A percentile compares a stretch with the other conserved stretches of the same genome.
phyloP scores from a whole-genome alignment of 2,888 invertebrate genomes.

The Nectonema munidae region DNA sequence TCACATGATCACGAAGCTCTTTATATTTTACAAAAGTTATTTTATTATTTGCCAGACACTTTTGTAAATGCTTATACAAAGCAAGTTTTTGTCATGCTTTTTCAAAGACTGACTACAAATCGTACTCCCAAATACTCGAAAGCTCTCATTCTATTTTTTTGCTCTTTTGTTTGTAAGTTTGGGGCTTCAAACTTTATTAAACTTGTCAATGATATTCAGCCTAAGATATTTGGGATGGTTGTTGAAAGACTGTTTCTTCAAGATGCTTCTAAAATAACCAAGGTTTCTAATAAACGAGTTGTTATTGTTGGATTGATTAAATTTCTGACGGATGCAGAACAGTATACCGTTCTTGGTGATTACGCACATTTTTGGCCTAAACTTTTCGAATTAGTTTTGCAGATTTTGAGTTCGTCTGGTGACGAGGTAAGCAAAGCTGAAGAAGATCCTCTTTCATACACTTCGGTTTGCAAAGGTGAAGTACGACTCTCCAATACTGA shows the following conservation, averaged over 20 bases:
- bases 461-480: too few species aligned
- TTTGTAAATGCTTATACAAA: slow-evolving; percentile 36
- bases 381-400: too few species aligned
- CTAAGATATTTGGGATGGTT: slow-evolving; percentile 26
- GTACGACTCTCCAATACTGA: too few species aligned
- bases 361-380: too few species aligned
- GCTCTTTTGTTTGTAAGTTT: slow-evolving; percentile 45
- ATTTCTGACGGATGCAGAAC: too few species aligned
- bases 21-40: slow-evolving; percentile 47
- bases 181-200: slow-evolving; percentile 40
- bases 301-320: too few species aligned
- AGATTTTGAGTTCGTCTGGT: too few species aligned
- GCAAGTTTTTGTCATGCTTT: slow-evolving; percentile 59
- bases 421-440: too few species aligned
- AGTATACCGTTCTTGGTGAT: too few species aligned
- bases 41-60: slow-evolving; percentile 47
- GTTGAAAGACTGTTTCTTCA: background rate
- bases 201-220: slow-evolving; percentile 49
- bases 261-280: too few species aligned
- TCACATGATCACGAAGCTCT: slow-evolving; percentile 83
- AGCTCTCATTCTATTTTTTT: slow-evolving; percentile 54
- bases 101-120: slow-evolving; percentile 56
- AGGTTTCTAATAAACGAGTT: too few species aligned
- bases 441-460: too few species aligned
- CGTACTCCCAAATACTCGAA: slow-evolving; percentile 81